These are phyloP conservation scores for Callipepla californica DNA, from an alignment of 2,113 vertebrate species.

Conservation along the genomic window DNA sequence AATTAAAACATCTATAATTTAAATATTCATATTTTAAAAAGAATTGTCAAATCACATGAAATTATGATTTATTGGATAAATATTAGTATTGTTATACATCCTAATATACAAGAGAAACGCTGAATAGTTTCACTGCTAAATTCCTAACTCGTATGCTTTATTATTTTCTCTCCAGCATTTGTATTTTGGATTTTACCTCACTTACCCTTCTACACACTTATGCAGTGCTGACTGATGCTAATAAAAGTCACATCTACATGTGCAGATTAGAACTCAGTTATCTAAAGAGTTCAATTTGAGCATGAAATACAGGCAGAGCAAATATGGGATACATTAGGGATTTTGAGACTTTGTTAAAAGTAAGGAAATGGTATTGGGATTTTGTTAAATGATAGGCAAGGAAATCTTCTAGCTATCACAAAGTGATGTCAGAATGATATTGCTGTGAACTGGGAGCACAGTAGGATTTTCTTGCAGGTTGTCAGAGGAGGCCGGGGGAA, in stretches of 20 bases:
- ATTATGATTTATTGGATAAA: background rate
- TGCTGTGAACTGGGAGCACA: constrained; percentile 71
- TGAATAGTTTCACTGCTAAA: background rate
- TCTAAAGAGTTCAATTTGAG: constrained; percentile 59
- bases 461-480: constrained; percentile 78
- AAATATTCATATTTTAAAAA: background rate
- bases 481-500: constrained; percentile 59
- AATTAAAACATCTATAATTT: background rate
- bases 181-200: constrained; percentile 8
- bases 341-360: constrained; percentile 65
- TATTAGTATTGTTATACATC: background rate
- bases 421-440: constrained; percentile 75
- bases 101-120: background rate
- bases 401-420: constrained; percentile 67
- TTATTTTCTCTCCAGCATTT: background rate
- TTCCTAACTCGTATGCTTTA: background rate
- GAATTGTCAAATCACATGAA: background rate
- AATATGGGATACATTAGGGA: constrained; percentile 59
- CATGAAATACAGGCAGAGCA: constrained; percentile 47
- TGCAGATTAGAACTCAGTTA: constrained; percentile 40
- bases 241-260: background rate
- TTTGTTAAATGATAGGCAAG: constrained; percentile 71
- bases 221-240: background rate
- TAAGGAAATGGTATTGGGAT: constrained; percentile 62
- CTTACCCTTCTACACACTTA: background rate